phyloP scores from a whole-genome alignment of 35 echinoderm and acorn worm genomes.

The Hemicentrotus pulcherrimus region DNA sequence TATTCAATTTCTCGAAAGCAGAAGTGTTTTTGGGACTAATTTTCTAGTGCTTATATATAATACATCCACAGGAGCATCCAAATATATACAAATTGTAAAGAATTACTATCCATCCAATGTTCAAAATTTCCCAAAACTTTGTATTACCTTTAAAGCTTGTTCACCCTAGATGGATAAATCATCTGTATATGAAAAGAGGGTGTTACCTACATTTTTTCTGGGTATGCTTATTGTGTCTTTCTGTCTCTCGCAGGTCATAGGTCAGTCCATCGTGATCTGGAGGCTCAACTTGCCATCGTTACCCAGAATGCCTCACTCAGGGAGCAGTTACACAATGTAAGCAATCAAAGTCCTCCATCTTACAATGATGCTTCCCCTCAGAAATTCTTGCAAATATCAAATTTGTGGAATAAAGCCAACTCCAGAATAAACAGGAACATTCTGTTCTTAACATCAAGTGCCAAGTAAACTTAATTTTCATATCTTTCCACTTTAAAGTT shows the following conservation, averaged over 20 bases:
- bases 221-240: background rate
- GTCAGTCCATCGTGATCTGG: constrained; percentile 94
- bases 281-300: constrained; percentile 85
- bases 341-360: constrained; percentile 9
- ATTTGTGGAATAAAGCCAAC: too few relatives aligned
- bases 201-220: background rate
- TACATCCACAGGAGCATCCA: too few relatives aligned
- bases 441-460: too few relatives aligned
- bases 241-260: constrained; percentile 75
- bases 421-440: too few relatives aligned
- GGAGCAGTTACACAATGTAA: constrained; percentile 69
- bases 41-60: too few relatives aligned
- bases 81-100: too few relatives aligned
- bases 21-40: too few relatives aligned
- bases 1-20: too few relatives aligned
- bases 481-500: too few relatives aligned
- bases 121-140: background rate
- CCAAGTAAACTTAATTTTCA: too few relatives aligned
- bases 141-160: background rate
- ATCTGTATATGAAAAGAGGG: background rate
- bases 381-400: too few relatives aligned
- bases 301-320: constrained; percentile 74
- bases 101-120: too few relatives aligned
- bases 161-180: background rate
- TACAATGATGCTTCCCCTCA: background rate